These are phyloP conservation scores for Gallinago jamesoni DNA, from an alignment of 2,113 vertebrate species.

Conservation along the genomic window DNA sequence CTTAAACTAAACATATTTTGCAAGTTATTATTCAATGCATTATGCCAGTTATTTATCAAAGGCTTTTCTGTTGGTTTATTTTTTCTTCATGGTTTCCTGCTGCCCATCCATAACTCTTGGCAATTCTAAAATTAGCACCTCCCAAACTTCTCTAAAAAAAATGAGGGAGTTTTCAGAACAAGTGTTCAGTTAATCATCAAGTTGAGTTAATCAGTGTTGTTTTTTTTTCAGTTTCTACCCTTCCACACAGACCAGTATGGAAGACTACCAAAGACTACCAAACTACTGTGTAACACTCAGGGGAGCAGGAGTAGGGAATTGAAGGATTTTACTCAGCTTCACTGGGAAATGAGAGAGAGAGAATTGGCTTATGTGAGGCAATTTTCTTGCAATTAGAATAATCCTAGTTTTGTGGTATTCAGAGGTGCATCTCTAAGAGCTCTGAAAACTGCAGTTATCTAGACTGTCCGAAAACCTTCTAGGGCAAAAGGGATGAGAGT, in stretches of 20 bases:
- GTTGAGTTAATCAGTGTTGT: no score
- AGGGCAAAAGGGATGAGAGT: neutral
- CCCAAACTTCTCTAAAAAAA: neutral
- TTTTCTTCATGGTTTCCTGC: neutral
- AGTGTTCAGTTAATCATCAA: neutral
- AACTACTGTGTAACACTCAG: neutral
- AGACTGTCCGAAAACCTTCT: neutral
- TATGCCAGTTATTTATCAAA: neutral
- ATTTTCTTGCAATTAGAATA: neutral
- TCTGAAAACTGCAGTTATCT: neutral
- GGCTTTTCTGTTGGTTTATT: neutral
- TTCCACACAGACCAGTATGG: neutral
- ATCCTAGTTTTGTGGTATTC: neutral
- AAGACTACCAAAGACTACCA: neutral
- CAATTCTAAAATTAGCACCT: neutral
- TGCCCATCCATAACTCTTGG: neutral
- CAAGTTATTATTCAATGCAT: neutral
- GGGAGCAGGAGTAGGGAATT: neutral
- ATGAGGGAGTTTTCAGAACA: neutral
- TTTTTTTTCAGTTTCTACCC: neutral
- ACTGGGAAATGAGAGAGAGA: neutral
- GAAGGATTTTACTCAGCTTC: neutral
- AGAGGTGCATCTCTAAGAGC: neutral
- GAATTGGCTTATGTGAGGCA: neutral
- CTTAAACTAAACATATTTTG: neutral